Percentiles rank a stretch among this genome's conserved stretches.
Evolutionary conservation across 2,888 invertebrate species (phyloP).

Genomic region (Himalopsyche anomala): DNA sequence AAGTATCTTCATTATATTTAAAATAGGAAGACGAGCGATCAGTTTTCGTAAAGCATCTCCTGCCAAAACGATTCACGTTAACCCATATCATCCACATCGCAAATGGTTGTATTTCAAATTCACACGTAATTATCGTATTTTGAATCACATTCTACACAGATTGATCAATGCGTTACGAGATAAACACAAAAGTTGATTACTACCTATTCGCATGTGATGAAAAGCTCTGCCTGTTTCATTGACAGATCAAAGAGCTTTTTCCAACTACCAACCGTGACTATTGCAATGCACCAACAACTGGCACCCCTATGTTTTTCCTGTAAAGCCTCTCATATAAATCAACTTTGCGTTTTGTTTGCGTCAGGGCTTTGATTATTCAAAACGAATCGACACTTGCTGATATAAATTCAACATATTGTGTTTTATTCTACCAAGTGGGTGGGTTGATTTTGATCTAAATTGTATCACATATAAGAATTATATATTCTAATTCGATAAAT

Average conservation of each 20-base stretch:
- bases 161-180: too few species aligned
- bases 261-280: background rate
- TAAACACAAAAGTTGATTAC: too few species aligned
- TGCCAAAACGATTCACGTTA: too few species aligned
- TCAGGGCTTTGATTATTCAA: conserved; percentile 17
- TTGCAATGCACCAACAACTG: background rate
- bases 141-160: too few species aligned
- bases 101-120: too few species aligned
- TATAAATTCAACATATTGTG: background rate
- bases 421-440: background rate
- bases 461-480: background rate
- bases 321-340: conserved; percentile 16
- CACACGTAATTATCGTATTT: too few species aligned
- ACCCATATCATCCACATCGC: too few species aligned
- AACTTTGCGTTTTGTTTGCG: conserved; percentile 21
- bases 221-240: conserved; percentile 33
- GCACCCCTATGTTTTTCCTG: background rate
- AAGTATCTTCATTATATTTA: too few species aligned
- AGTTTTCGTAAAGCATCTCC: too few species aligned
- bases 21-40: too few species aligned
- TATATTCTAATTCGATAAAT: too few species aligned
- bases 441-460: background rate
- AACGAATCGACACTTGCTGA: background rate
- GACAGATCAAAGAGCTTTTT: conserved; percentile 47
- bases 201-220: background rate